Base-by-base conservation (phyloP, 2,113 vertebrate species). In the Zosterops hypoxanthus region DNA sequence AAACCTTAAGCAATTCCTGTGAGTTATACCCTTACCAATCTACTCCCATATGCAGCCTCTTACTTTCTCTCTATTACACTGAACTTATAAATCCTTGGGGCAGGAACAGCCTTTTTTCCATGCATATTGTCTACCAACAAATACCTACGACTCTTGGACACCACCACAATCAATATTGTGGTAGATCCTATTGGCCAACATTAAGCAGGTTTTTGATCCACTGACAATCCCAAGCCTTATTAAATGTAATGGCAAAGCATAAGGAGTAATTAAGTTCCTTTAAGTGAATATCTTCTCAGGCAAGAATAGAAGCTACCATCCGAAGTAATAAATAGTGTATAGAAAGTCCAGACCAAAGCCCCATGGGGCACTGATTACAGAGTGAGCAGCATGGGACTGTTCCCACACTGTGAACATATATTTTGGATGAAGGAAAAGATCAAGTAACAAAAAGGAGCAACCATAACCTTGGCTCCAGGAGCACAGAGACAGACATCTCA, bases 221-320 rank as follows among this genome's bases (percentile, higher is more conserved):
- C 53, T 41, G 63, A 80, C 59, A 55, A 59, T 31, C 47, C 76
- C 63, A 78, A 70, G n/a, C 18, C 42, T 88, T 80, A 86, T 52
- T 90, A 92, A 93, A 94, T 79, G 42, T 53, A 60, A 71, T 39
- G n/a, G 88, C 52, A 94, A 95, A 95, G 66, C 56, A 77, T 29
- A 90, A 86, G 56, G 71, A 90, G 34, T 39, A 90, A 88, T 93
- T 95, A 95, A 91, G 79, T 75, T n/a, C 28, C 44, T 92, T 83
- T 73, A 71, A 84, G 85, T 49, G 61, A 92, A 41, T 12, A 83
- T 71, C 31, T 78, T 92, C 56, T 71, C 20, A 75, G 22, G 60
- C 80, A 92, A 80, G 94, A 97, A 90, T 66, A 94, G 92, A 92
- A 92, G 49, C 71, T 86, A 56, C 56, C 31, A 83, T 86, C 52